Conservation (phyloP, 1,140 invertebrate genomes). For the Ephestia elutella region DNA sequence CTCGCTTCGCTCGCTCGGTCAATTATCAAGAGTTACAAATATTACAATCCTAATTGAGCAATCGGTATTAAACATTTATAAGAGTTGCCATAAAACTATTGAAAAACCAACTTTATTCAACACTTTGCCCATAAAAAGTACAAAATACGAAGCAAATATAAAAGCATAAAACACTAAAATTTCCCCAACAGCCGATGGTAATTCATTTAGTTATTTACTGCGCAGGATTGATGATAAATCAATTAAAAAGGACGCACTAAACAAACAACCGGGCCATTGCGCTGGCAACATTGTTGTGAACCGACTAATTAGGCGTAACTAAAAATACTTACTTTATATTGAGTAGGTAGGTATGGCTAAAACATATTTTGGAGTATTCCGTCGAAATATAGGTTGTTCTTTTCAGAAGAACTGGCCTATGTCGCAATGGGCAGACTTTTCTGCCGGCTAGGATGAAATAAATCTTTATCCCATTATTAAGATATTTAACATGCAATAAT, state of each 20-base stretch:
- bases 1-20: too few species aligned
- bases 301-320: background rate
- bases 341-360: slow-evolving; percentile 19
- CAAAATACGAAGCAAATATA: background rate
- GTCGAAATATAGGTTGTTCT: background rate
- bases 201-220: slow-evolving; percentile 1
- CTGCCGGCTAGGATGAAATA: too few species aligned
- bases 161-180: slow-evolving; percentile 2
- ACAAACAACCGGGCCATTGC: background rate
- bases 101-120: background rate
- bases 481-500: too few species aligned
- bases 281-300: background rate
- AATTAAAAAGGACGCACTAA: background rate
- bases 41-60: too few species aligned
- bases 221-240: background rate
- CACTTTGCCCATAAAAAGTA: background rate
- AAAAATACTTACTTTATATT: slow-evolving; percentile 5
- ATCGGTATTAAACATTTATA: too few species aligned
- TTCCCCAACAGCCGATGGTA: background rate
- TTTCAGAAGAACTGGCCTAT: too few species aligned
- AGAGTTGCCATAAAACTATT: background rate
- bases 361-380: background rate
- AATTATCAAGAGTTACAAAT: too few species aligned
- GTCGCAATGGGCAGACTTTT: too few species aligned
- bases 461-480: too few species aligned